A percentile compares a stretch with the other conserved stretches of the same genome.
Conservation (phyloP, 2,888 invertebrate species). For the Serripes groenlandicus region DNA sequence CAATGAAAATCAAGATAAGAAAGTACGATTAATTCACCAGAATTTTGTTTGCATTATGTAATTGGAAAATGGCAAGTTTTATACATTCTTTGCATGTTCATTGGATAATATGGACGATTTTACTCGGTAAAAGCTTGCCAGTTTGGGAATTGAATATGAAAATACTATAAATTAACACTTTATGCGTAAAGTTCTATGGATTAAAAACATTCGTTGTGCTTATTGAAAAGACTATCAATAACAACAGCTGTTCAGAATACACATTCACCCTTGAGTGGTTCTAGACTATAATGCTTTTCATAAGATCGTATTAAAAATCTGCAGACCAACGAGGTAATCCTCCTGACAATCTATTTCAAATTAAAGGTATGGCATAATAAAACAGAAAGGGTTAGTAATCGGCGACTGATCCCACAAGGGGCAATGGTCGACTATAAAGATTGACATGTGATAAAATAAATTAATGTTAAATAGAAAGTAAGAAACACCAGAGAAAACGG, state of each 20-base stretch:
- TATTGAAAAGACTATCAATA: too few relatives aligned
- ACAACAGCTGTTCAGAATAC: too few relatives aligned
- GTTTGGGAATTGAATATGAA: slow-evolving; percentile 16
- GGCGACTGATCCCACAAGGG: neutral
- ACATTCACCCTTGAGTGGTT: too few relatives aligned
- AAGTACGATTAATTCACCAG: slow-evolving; percentile 23
- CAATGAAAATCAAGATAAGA: slow-evolving; percentile 30
- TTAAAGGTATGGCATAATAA: neutral
- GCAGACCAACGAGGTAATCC: too few relatives aligned
- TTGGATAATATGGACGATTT: slow-evolving; percentile 15
- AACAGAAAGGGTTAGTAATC: neutral
- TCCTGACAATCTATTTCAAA: too few relatives aligned
- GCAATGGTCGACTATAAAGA: slow-evolving; percentile 14
- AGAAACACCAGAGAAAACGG: too few relatives aligned
- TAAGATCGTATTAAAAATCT: too few relatives aligned
- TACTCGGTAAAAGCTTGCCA: slow-evolving; percentile 5
- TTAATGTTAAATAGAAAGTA: slow-evolving; percentile 12
- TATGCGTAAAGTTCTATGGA: too few relatives aligned
- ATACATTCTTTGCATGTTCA: slow-evolving; percentile 37
- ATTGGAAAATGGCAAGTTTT: slow-evolving; percentile 42
- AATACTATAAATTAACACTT: slow-evolving; percentile 13
- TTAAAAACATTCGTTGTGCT: too few relatives aligned
- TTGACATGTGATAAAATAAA: slow-evolving; percentile 18
- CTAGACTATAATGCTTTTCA: too few relatives aligned
- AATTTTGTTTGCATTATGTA: slow-evolving; percentile 44